A percentile compares a stretch with the other conserved stretches of the same genome.
Conservation (phyloP, 2,113 vertebrate genomes). For the Phylloscopus trochilus region DNA sequence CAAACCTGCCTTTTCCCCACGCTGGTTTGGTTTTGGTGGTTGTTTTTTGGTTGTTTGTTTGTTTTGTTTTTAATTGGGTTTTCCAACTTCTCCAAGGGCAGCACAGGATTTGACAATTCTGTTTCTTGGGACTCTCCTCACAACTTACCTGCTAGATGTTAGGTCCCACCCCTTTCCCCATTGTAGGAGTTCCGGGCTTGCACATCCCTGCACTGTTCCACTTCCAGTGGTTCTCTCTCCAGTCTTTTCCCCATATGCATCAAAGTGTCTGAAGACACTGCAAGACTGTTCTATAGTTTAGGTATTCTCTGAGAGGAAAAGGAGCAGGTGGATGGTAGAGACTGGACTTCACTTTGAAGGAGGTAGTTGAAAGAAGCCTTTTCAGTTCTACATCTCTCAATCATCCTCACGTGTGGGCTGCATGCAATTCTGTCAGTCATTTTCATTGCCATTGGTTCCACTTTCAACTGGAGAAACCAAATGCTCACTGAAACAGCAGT, state of each 20-base stretch:
- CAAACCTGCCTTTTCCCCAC: background rate
- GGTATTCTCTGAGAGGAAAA: background rate
- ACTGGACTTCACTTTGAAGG: background rate
- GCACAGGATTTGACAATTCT: background rate
- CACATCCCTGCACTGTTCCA: background rate
- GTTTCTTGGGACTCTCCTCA: background rate
- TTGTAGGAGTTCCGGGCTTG: background rate
- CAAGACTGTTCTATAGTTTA: background rate
- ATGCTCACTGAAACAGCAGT: background rate
- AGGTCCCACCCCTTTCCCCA: background rate
- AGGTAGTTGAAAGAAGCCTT: background rate
- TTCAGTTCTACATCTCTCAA: background rate
- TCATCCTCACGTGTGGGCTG: background rate
- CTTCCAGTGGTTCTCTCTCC: background rate
- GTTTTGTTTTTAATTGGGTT: background rate
- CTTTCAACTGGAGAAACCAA: background rate
- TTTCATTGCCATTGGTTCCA: background rate
- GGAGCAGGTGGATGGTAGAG: background rate
- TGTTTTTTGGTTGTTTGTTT: background rate
- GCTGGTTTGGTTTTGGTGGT: background rate
- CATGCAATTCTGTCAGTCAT: background rate
- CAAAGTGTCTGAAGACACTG: background rate
- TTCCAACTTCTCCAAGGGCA: background rate
- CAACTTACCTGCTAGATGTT: background rate
- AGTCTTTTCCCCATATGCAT: fast-evolving